Base-by-base conservation (phyloP, 2,113 vertebrate genomes). In the Coregonus clupeaformis region DNA sequence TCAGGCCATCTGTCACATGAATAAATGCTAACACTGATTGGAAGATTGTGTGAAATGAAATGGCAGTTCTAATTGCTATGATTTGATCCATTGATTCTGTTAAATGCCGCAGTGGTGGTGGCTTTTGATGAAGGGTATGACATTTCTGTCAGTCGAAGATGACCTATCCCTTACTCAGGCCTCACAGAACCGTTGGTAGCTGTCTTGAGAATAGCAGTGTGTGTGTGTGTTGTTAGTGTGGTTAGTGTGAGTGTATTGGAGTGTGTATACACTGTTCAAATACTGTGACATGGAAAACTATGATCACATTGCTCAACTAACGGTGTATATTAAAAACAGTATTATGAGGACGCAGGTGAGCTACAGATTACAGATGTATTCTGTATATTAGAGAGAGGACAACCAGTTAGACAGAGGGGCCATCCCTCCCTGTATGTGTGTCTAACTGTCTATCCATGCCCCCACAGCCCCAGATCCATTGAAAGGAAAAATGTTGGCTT, bases 401-500 rank as follows among this genome's bases (percentile, higher is more conserved):
- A 64, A 52, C 1, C 13, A 72, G 16, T n/a, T 47, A 24, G 36
- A 22, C 63, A 42, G 9, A 11, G 36, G 36, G 36, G 36, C 36
- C 36, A 68, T 75, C 64, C 69, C 79, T 75, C 64, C 70, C 79
- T 80, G 80, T 87, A 86, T 87, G 84, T 84, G 9, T 42, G 49
- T 5, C 49, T 52, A 18, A 52, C 3, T 52, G 78, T 74, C 73
- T 36, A 27, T 45, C 65, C 60, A 76, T 77, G 70, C 36, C 9
- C 0, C 36, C 36, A 42, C 36, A 42, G 75, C 69, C 74, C 72
- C 68, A 78, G 77, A 18, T 68, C 72, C 47, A 11, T 57, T 89
- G 83, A 92, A 92, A 90, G 89, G n/a, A 81, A 85, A 90, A 90
- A 63, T 89, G 88, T 84, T 66, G 80, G 77, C 79, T 86, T 92